Percentiles rank a stretch among this genome's conserved stretches.
phyloP scores from a whole-genome alignment of 2,797 vertebrate species.

The Clarias fuscus region DNA sequence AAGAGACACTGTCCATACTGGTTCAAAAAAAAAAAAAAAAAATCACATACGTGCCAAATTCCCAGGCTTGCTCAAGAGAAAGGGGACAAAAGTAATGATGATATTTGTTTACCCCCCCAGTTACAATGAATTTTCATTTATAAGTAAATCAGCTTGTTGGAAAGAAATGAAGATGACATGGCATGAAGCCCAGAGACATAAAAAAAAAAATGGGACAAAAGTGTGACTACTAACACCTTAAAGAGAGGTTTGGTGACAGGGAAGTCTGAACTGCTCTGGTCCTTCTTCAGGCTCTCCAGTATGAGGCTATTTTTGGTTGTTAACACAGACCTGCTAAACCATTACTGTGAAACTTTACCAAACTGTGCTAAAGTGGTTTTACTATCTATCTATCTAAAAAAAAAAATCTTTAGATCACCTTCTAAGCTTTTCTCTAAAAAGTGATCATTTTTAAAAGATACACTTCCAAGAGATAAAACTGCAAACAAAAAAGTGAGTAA shows the following conservation, averaged over 20 bases:
- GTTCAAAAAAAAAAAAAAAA: neutral
- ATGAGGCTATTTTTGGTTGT: conserved; percentile 24
- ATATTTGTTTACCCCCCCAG: neutral
- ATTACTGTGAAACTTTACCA: conserved; percentile 42
- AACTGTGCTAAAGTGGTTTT: conserved; percentile 31
- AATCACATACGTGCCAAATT: neutral
- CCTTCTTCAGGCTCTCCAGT: conserved; percentile 51
- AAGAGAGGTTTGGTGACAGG: conserved; percentile 57
- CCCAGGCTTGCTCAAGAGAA: neutral
- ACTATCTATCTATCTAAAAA: neutral
- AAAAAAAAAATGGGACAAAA: conserved; percentile 22
- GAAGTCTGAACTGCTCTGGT: conserved; percentile 55
- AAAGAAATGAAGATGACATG: conserved; percentile 21
- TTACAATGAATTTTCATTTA: conserved; percentile 9
- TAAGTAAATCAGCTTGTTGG: conserved; percentile 9
- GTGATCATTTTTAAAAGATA: neutral
- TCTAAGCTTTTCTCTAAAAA: neutral
- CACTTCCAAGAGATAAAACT: neutral
- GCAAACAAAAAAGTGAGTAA: neutral
- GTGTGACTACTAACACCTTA: conserved; percentile 65
- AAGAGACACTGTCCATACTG: neutral
- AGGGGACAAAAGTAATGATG: neutral
- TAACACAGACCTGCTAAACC: conserved; percentile 58
- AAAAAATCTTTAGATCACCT: neutral
- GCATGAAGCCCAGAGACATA: neutral